A percentile compares a stretch with the other conserved stretches of the same genome.
Evolutionary conservation across 2,113 vertebrate species (phyloP).

Genomic region (Vulpes ferrilata): DNA sequence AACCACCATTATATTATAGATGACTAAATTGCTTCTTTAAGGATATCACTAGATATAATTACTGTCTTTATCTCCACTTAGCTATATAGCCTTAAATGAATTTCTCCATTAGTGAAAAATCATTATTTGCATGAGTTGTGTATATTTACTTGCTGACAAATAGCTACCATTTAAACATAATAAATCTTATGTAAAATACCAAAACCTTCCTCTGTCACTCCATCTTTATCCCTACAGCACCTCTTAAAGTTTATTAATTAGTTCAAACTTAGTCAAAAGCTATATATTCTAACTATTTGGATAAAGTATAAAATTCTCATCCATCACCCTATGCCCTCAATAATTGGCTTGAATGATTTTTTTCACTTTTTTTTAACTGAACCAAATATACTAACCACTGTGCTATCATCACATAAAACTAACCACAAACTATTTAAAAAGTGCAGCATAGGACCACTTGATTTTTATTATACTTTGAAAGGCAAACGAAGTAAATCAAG

Average conservation of each 20-base stretch:
- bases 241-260: constrained; percentile 52
- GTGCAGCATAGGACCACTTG: not conserved
- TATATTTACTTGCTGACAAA: not conserved
- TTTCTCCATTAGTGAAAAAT: not conserved
- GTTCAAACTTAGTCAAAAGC: constrained; percentile 24
- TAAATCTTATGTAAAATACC: not conserved
- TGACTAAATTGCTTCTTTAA: not conserved
- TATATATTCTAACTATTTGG: not conserved
- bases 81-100: not conserved
- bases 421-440: not conserved
- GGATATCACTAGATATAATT: not conserved
- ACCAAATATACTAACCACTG: constrained; percentile 3
- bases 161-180: not conserved
- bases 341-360: not conserved
- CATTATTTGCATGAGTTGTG: not conserved
- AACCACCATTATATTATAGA: not conserved
- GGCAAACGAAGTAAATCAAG: constrained; percentile 66
- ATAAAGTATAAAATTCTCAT: constrained; percentile 40
- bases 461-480: constrained; percentile 76
- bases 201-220: not conserved
- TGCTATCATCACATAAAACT: not conserved
- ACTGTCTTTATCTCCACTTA: not conserved
- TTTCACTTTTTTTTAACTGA: constrained; percentile 31
- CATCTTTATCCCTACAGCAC: not conserved
- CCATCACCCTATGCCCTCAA: not conserved